Evolutionary conservation across 2,797 vertebrate species (phyloP), one percentile per base, ranked within the genome.

Genomic region (Bradypus variegatus): DNA sequence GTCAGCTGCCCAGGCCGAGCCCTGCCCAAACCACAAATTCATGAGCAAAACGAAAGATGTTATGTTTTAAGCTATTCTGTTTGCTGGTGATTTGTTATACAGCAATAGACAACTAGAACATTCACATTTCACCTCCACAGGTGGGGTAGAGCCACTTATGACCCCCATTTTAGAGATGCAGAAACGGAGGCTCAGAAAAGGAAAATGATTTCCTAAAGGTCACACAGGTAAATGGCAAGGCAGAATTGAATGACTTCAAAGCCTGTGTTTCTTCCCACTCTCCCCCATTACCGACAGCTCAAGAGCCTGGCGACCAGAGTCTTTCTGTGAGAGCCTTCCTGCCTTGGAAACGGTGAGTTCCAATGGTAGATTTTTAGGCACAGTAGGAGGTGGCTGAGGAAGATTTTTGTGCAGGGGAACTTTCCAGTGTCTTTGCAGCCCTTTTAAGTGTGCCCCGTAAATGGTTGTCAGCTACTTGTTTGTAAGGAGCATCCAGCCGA

Each of bases 391-490:
- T 8, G 62, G 15, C 7, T 0, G 6, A 45, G 55, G 45, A 73
- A 73, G 83, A 5, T 36, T 48, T 55, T 16, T 55, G 81, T 72
- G 91, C 45, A 8, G 29, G 12, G 77, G 60, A 12, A 23, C 19
- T 19, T 27, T 50, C 75, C 13, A 10, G 19, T 10, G 1, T 36
- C 29, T 62, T 31, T 4, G 31, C 76, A 50, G 33, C 15, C 60
- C 50, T 53, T 31, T 60, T 10, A 19, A 38, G 45, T 0, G 36
- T 4, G 0, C 75, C 13, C 0, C 1, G 1, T 5, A 48, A 48
- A 50, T 3, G 60, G 5, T 3, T 0, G 10, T 27, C 86, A 64
- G 31, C 81, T 50, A 0, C 13, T 2, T 41, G 41, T 50, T 53
- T 48, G 38, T 58, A 25, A 58, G 33, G 9, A 38, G 36, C 23